A percentile compares a stretch with the other conserved stretches of the same genome.
phyloP scores from a whole-genome alignment of 2,888 invertebrate genomes.

The Agonum fuliginosum region DNA sequence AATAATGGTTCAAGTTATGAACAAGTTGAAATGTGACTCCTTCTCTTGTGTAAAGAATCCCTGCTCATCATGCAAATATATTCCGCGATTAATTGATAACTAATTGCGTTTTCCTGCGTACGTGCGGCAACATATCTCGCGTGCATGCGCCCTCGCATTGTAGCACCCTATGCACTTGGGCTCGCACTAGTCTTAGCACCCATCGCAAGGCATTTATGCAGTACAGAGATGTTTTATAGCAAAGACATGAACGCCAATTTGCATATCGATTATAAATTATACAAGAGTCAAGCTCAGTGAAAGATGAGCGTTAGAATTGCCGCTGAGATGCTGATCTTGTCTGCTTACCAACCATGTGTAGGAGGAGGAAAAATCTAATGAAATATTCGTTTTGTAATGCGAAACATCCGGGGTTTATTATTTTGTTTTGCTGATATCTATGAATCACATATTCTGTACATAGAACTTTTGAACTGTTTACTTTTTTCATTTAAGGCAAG shows the following conservation, averaged over 20 bases:
- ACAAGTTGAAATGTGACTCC: no score
- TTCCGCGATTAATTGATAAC: conserved; percentile 57
- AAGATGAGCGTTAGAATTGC: conserved; percentile 37
- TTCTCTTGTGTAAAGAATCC: neutral
- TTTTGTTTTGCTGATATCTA: no score
- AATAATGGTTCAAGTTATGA: no score
- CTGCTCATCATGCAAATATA: conserved; percentile 50
- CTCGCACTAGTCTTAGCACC: conserved; percentile 11
- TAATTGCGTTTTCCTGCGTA: conserved; percentile 53
- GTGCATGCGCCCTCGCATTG: neutral
- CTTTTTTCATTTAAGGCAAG: no score
- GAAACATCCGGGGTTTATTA: no score
- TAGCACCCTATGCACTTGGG: neutral
- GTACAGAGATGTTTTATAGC: conserved; percentile 49
- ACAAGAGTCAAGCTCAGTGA: conserved; percentile 33
- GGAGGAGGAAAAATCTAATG: neutral
- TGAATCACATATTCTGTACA: no score
- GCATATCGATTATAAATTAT: conserved; percentile 55
- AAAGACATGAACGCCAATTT: conserved; percentile 52
- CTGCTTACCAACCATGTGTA: neutral
- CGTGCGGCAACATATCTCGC: neutral
- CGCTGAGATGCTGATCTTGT: conserved; percentile 1
- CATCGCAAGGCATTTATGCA: neutral
- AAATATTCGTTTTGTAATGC: conserved; percentile 13
- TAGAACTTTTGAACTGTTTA: no score